phyloP scores from a whole-genome alignment of 2,888 invertebrate genomes.

The Hipparchia semele region DNA sequence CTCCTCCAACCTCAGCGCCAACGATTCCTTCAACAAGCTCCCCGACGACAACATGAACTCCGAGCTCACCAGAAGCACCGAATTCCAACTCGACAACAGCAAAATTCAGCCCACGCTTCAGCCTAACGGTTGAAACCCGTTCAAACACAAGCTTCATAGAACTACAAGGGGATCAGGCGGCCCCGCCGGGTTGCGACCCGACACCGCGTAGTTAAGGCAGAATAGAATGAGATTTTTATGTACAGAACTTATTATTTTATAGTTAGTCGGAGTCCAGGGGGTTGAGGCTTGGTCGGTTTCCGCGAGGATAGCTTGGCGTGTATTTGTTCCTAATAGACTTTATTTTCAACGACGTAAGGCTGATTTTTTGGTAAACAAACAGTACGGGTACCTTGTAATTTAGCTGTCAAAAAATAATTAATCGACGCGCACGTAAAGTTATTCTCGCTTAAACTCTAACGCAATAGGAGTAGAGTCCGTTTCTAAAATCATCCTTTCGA shows the following conservation, averaged over 20 bases:
- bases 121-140: slow-evolving; percentile 71
- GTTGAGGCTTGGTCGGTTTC: slow-evolving; percentile 41
- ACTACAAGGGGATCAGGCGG: slow-evolving; percentile 72
- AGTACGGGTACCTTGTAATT: slow-evolving; percentile 68
- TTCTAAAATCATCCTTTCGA: slow-evolving; percentile 26
- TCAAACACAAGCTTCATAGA: slow-evolving; percentile 45
- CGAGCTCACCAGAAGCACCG: slow-evolving; percentile 59
- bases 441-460: slow-evolving; percentile 56
- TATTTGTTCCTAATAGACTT: slow-evolving; percentile 77
- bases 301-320: slow-evolving; percentile 70
- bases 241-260: slow-evolving; percentile 50
- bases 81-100: slow-evolving; percentile 64
- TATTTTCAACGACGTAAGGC: slow-evolving; percentile 73
- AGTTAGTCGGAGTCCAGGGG: slow-evolving; percentile 24
- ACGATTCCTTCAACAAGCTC: slow-evolving; percentile 63
- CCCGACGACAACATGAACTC: slow-evolving; percentile 80
- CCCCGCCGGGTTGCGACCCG: slow-evolving; percentile 51
- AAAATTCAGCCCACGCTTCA: slow-evolving; percentile 72
- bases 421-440: slow-evolving; percentile 54
- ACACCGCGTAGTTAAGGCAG: slow-evolving; percentile 40
- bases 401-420: slow-evolving; percentile 48
- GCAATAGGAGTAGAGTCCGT: slow-evolving; percentile 28
- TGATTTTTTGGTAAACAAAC: slow-evolving; percentile 70
- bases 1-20: slow-evolving; percentile 43
- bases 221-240: slow-evolving; percentile 54